A percentile compares a stretch with the other conserved stretches of the same genome.
Conservation (phyloP, 2,888 invertebrate species). For the Helobdella robusta region DNA sequence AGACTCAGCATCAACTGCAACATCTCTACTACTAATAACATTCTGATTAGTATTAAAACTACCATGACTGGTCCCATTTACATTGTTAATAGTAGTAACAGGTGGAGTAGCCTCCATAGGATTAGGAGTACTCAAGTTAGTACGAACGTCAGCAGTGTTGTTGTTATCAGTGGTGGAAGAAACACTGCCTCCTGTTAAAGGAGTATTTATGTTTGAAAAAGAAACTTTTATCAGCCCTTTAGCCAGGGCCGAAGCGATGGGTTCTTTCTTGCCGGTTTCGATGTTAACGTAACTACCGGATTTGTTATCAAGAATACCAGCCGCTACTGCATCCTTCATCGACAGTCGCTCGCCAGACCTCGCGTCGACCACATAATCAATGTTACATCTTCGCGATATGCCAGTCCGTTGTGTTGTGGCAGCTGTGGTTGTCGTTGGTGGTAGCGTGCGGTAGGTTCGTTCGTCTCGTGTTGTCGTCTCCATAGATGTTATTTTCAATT, state of each 20-base stretch:
- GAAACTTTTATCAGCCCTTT: slow-evolving; percentile 6
- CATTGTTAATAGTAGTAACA: too few relatives aligned
- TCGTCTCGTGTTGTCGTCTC: slow-evolving; percentile 1
- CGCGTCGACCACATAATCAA: neutral
- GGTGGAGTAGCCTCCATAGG: too few relatives aligned
- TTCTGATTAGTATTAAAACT: too few relatives aligned
- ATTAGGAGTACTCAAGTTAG: too few relatives aligned
- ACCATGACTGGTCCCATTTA: too few relatives aligned
- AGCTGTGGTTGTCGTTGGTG: neutral
- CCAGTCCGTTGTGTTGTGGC: neutral
- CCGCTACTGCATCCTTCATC: slow-evolving; percentile 11
- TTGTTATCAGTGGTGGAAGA: too few relatives aligned
- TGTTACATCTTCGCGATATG: neutral
- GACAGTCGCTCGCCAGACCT: neutral
- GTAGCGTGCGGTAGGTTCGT: neutral
- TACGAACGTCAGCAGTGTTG: too few relatives aligned
- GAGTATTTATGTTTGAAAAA: too few relatives aligned
- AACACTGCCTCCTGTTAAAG: too few relatives aligned
- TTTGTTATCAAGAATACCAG: neutral
- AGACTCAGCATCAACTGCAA: neutral
- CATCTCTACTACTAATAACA: too few relatives aligned
- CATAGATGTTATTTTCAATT: neutral
- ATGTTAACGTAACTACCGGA: neutral
- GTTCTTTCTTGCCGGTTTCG: neutral
- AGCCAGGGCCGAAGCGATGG: slow-evolving; percentile 5